Evolutionary conservation across 2,113 vertebrate species (phyloP), one percentile per base, ranked within the genome.

Genomic region (Upupa epops): DNA sequence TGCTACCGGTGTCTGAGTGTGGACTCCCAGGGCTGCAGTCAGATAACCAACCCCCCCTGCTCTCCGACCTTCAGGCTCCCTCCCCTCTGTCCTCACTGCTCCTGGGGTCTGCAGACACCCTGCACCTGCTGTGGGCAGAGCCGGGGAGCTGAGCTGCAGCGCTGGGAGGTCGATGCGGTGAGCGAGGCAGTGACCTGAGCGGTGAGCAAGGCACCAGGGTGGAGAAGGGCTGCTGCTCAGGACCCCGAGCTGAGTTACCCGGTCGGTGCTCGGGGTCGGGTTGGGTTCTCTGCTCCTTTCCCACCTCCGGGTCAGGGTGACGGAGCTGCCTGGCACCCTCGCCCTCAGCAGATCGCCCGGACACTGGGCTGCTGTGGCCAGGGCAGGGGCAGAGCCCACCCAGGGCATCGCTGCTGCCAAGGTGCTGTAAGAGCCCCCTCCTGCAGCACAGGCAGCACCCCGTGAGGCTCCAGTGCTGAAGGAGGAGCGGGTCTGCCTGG

Each of bases 161-260:
- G n/a, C n/a, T n/a, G n/a, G n/a, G n/a, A n/a, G n/a, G n/a, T n/a
- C n/a, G n/a, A n/a, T n/a, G n/a, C n/a, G n/a, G n/a, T n/a, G n/a
- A n/a, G n/a, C n/a, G n/a, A n/a, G n/a, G n/a, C n/a, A n/a, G n/a
- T n/a, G n/a, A n/a, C n/a, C n/a, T n/a, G n/a, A n/a, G n/a, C n/a
- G n/a, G n/a, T n/a, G n/a, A n/a, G n/a, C n/a, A 92, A 94, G 89
- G 81, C 86, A 90, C 71, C 75, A 78, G 85, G 84, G 12, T 86
- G 32, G 88, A 90, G 80, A 82, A 79, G 84, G 91, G 95, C 95
- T 92, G 95, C 95, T 92, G 90, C 96, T 95, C 55, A 93, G 90
- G 92, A 95, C 81, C 51, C 40, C 55, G 92, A 94, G 88, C 90
- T 88, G 73, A 92, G 89, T 93, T 63, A 66, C 51, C 69, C 9